Evolutionary conservation across 35 echinoderm and acorn worm genomes (phyloP).

Genomic region (Nesometra sesokonis): DNA sequence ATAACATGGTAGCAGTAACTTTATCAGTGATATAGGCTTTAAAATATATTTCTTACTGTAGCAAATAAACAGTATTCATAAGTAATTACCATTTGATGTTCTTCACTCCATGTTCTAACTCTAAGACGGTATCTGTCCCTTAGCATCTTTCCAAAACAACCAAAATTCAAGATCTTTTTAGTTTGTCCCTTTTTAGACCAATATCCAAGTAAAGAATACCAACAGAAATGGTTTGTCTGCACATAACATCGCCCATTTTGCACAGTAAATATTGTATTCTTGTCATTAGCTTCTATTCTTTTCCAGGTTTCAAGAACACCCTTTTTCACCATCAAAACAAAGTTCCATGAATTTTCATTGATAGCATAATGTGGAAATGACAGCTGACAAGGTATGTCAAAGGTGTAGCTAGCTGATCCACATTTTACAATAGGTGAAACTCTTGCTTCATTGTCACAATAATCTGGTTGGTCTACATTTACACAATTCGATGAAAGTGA

Average conservation of each 20-base stretch:
- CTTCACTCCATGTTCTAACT: background rate
- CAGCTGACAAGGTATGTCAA: background rate
- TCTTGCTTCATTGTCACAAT: background rate
- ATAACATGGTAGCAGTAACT: too few relatives aligned
- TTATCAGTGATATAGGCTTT: too few relatives aligned
- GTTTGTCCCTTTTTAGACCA: background rate
- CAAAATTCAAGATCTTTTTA: background rate
- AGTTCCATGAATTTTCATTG: background rate
- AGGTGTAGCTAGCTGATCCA: background rate
- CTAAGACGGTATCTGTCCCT: background rate
- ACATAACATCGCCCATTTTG: background rate
- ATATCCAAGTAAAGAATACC: background rate
- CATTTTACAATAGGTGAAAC: background rate
- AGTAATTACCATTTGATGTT: too few relatives aligned
- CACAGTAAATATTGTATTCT: background rate
- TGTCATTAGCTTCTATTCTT: background rate
- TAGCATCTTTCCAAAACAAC: background rate
- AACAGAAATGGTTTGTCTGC: background rate
- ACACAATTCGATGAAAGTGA: background rate
- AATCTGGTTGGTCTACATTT: background rate
- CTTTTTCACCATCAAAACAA: background rate
- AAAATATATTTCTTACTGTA: too few relatives aligned
- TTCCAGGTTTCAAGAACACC: background rate
- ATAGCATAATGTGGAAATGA: background rate
- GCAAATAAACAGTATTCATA: too few relatives aligned